These are phyloP conservation scores for Fringilla coelebs DNA, from an alignment of 2,797 vertebrate genomes.

Conservation along the genomic window DNA sequence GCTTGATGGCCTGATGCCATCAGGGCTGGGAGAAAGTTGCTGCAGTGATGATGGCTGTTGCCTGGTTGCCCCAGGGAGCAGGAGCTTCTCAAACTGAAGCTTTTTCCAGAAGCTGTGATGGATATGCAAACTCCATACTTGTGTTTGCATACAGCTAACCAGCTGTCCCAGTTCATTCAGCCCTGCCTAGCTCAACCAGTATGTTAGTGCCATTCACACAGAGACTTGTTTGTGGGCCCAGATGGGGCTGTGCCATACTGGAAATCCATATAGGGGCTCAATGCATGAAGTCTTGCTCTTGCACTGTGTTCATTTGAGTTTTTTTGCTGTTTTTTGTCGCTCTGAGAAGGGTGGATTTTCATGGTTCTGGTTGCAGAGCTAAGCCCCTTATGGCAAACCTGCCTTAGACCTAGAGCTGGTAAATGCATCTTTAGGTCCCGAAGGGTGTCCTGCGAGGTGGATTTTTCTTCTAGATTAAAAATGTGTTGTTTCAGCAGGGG, in stretches of 20 bases:
- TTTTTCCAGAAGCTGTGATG: constrained; percentile 27
- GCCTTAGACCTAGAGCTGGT: not conserved
- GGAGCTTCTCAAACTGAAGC: not conserved
- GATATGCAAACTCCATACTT: constrained; percentile 25
- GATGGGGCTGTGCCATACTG: not conserved
- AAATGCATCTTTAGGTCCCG: not conserved
- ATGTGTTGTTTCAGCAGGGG: not conserved
- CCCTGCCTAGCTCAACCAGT: constrained; percentile 44
- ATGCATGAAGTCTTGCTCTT: not conserved
- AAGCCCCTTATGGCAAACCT: not conserved
- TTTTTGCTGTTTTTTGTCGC: not conserved
- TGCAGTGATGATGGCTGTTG: not conserved
- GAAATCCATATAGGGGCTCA: not conserved
- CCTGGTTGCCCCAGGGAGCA: not conserved
- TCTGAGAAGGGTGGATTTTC: not conserved
- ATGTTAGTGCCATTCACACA: not conserved
- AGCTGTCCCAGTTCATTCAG: constrained; percentile 44
- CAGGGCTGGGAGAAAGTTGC: not conserved
- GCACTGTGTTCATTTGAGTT: not conserved
- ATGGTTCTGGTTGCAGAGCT: not conserved
- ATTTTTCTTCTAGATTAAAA: not conserved
- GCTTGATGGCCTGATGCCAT: not conserved
- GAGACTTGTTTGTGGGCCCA: not conserved
- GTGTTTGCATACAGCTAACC: constrained; percentile 26
- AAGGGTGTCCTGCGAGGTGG: not conserved